These are phyloP conservation scores for Eurypyga helias DNA, from an alignment of 2,113 vertebrate genomes.

Conservation along the genomic window DNA sequence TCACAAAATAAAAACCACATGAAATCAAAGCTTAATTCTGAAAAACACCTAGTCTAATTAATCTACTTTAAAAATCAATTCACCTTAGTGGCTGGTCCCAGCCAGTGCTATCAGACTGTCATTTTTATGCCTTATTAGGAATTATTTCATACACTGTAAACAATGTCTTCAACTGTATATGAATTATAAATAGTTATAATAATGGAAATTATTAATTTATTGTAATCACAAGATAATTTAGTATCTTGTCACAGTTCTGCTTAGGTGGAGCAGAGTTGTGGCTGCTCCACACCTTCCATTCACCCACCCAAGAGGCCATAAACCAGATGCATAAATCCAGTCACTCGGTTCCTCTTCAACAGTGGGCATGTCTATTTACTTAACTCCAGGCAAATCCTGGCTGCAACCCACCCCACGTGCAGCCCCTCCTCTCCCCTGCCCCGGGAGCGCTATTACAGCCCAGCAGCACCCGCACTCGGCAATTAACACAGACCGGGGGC, in stretches of 20 bases:
- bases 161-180: neutral
- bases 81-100: neutral
- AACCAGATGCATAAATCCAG: no score
- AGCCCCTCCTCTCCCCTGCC: neutral
- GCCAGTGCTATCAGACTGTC: neutral
- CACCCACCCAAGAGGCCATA: neutral
- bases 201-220: neutral
- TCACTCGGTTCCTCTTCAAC: neutral
- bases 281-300: no score
- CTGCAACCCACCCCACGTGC: accelerated
- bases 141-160: neutral
- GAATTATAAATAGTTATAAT: neutral
- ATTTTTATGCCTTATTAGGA: neutral
- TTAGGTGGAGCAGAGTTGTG: accelerated
- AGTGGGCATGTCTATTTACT: accelerated
- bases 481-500: neutral
- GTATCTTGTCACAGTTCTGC: neutral
- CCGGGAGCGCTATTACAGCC: accelerated
- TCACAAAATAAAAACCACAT: neutral
- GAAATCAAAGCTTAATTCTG: neutral
- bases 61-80: neutral
- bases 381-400: neutral
- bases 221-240: neutral
- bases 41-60: neutral
- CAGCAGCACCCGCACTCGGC: no score